These are phyloP conservation scores for Trachythela sp. DNA, from an alignment of 64 coral and sea anemone species.

Conservation along the genomic window DNA sequence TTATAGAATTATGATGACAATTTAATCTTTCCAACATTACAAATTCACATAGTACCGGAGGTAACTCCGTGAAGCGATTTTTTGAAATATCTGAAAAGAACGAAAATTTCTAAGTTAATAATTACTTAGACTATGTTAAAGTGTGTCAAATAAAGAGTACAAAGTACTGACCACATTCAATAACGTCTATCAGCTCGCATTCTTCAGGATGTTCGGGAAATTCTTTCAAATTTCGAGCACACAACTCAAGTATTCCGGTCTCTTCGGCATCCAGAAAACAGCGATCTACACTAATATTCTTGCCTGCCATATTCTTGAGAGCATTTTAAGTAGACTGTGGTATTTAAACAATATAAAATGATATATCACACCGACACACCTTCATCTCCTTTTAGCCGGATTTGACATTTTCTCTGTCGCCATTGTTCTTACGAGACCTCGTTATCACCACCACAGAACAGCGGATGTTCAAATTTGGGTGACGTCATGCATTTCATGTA, in stretches of 20 bases:
- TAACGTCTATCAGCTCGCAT: conserved; percentile 97
- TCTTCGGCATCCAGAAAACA: conserved; percentile 97
- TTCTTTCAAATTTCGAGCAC: conserved; percentile 78
- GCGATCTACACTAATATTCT: conserved; percentile 67
- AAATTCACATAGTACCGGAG: conserved; percentile 77
- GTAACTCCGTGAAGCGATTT: conserved; percentile 84
- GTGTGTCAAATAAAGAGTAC: conserved; percentile 13
- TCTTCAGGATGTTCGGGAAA: conserved; percentile 84
- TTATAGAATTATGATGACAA: conserved; percentile 81
- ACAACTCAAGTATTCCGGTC: conserved; percentile 71
- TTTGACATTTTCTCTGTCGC: not conserved
- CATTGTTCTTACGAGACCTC: not conserved
- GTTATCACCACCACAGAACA: not conserved
- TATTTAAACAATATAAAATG: not conserved
- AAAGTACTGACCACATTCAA: conserved; percentile 79
- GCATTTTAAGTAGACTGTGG: conserved; percentile 52
- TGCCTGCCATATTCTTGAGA: conserved; percentile 76
- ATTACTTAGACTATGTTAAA: not conserved
- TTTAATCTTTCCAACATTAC: conserved; percentile 90
- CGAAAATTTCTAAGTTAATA: not conserved
- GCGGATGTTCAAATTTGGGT: too few species aligned
- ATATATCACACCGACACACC: not conserved
- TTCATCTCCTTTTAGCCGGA: not conserved
- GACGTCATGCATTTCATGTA: too few species aligned
- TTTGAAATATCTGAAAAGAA: conserved; percentile 78